A percentile compares a stretch with the other conserved stretches of the same genome.
phyloP scores from a whole-genome alignment of 2,888 invertebrate species.

The Stenotaenia linearis region DNA sequence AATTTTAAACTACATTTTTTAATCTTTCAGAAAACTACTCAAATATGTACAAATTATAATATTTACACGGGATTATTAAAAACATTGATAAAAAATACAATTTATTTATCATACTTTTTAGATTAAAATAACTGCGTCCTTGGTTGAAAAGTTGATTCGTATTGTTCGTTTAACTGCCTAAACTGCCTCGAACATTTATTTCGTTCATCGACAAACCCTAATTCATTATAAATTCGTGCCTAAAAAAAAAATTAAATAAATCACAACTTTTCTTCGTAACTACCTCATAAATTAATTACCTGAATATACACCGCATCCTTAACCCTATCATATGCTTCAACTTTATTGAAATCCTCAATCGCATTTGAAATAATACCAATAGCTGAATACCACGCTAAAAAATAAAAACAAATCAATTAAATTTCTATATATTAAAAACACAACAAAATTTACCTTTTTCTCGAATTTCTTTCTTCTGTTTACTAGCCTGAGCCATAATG shows the following conservation, averaged over 20 bases:
- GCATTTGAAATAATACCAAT: constrained; percentile 51
- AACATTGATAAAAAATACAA: no score
- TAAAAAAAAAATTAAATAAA: constrained; percentile 30
- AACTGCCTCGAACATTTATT: constrained; percentile 79
- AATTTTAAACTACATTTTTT: no score
- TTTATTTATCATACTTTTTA: no score
- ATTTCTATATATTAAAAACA: constrained; percentile 53
- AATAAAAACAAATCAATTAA: not conserved
- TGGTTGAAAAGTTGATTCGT: constrained; percentile 16
- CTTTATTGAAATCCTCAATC: constrained; percentile 62
- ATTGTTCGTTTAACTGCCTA: constrained; percentile 67
- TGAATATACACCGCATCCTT: constrained; percentile 67
- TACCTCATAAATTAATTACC: constrained; percentile 40
- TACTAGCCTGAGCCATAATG: constrained; percentile 33
- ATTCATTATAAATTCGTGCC: constrained; percentile 68
- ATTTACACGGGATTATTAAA: no score
- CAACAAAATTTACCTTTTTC: constrained; percentile 51
- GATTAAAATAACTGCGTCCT: not conserved
- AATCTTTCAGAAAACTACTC: no score
- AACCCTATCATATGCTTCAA: constrained; percentile 69
- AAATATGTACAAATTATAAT: no score
- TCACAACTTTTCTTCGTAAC: not conserved
- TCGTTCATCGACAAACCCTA: constrained; percentile 63
- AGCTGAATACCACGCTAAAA: constrained; percentile 39
- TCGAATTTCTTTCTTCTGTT: constrained; percentile 30